Evolutionary conservation across 1,140 invertebrate genomes (phyloP).

Genomic region (Eufriesea mexicana): DNA sequence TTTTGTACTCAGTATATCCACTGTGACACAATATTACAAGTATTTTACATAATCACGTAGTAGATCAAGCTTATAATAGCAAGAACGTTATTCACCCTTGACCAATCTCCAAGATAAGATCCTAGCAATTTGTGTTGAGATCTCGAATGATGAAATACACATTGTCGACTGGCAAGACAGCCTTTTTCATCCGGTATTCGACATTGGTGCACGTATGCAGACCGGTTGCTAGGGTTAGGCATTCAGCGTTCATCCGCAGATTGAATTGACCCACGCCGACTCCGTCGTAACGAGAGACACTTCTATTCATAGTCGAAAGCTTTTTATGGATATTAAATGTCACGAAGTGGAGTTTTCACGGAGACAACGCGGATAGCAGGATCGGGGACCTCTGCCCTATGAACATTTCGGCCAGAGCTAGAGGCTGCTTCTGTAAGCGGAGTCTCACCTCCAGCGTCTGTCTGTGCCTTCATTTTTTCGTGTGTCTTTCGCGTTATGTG

Average conservation of each 20-base stretch:
- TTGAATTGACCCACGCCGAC: constrained; percentile 7
- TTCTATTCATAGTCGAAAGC: background rate
- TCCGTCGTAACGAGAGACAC: background rate
- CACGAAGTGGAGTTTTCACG: background rate
- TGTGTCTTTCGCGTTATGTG: background rate
- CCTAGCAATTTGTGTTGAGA: no score
- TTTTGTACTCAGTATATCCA: no score
- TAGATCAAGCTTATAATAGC: no score
- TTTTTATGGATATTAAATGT: constrained; percentile 28
- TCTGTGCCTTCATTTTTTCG: background rate
- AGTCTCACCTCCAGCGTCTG: constrained; percentile 12
- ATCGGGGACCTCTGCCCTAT: no score
- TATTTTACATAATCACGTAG: no score
- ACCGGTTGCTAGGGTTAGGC: background rate
- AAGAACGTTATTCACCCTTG: no score
- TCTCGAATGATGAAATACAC: no score
- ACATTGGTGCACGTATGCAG: background rate
- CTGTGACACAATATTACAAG: no score
- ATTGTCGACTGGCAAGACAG: no score
- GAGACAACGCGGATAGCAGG: background rate
- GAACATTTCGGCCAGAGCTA: background rate
- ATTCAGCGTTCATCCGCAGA: background rate
- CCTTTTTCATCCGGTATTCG: no score
- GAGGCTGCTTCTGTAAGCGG: background rate
- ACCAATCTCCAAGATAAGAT: no score